Base-by-base conservation (phyloP, 2,888 invertebrate genomes). In the Lycocerus yunnanus region DNA sequence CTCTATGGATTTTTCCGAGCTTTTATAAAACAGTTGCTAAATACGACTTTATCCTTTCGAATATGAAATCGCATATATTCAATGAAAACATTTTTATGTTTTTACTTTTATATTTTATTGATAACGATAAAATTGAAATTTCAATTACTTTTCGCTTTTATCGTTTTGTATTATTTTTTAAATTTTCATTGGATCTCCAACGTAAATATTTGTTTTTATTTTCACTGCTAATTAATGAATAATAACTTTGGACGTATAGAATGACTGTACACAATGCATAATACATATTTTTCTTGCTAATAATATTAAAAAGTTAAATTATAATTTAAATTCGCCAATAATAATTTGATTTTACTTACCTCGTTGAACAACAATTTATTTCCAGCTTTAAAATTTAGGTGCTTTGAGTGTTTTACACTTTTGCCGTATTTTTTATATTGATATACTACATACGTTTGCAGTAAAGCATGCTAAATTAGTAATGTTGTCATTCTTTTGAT, bases 401-500 rank as follows among this genome's bases (percentile, higher is more conserved):
- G n/a, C 43, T 43, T 8, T 43, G 1, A n/a, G 43, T 43, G 43
- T n/a, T 43, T 43, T 43, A n/a, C 43, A 43, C 43, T 43, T 43
- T 10, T 8, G 13, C 43, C 43, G 4, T 11, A 43, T 43, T 43
- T 43, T n/a, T 43, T 43, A 43, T 43, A 43, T 43, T n/a, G n/a
- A 43, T 43, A 43, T 43, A 43, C 43, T 43, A n/a, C n/a, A 43
- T 43, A 43, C 43, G 43, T 20, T 20, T 63, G 61, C 61, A 63
- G n/a, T 63, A 63, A 63, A 63, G 15, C n/a, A n/a, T 79, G 78
- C 78, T 79, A 80, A 80, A 82, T 82, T 82, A 81, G 80, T 83
- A 82, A 84, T 84, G 84, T 84, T 82, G 72, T 74, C 84, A 83
- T 83, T 83, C 83, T 84, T 83, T 83, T 78, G 76, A 80, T 82